phyloP scores from a whole-genome alignment of 2,888 invertebrate genomes.

The Clusia tigrina region DNA sequence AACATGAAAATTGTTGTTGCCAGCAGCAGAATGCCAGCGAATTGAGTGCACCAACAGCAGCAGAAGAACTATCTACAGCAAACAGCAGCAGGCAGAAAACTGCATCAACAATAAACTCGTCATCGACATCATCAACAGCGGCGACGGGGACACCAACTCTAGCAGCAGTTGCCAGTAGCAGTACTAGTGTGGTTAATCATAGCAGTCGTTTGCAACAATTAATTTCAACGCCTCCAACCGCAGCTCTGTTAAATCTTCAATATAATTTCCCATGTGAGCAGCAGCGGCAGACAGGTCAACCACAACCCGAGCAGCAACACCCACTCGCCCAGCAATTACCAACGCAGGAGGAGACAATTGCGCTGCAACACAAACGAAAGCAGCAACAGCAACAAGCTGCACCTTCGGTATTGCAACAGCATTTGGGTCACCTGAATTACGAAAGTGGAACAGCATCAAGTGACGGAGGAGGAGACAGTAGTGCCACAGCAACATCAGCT shows the following conservation, averaged over 20 bases:
- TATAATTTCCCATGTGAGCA: conserved; percentile 40
- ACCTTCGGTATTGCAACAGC: conserved; percentile 59
- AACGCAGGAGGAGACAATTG: conserved; percentile 24
- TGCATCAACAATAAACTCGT: conserved; percentile 27
- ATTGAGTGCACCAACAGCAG: conserved; percentile 5
- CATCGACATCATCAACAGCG: conserved; percentile 22
- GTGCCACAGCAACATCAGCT: not conserved
- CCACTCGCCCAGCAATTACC: conserved; percentile 38
- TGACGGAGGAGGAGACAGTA: conserved; percentile 22
- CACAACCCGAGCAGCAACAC: conserved; percentile 35
- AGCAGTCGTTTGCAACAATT: conserved; percentile 62
- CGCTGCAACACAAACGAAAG: conserved; percentile 32
- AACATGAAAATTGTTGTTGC: conserved; percentile 53
- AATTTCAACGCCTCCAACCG: conserved; percentile 59
- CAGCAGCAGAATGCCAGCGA: conserved; percentile 22
- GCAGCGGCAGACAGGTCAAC: conserved; percentile 22
- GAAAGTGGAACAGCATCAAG: conserved; percentile 48
- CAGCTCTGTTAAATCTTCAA: conserved; percentile 40
- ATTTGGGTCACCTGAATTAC: conserved; percentile 63
- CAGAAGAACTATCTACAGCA: no score
- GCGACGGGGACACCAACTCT: conserved; percentile 30
- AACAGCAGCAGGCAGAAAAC: no score
- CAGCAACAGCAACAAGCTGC: conserved; percentile 35
- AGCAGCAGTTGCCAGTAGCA: conserved; percentile 40
- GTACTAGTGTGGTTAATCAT: conserved; percentile 40